Evolutionary conservation across 2,113 vertebrate species (phyloP).

Genomic region (Symphodus melops): DNA sequence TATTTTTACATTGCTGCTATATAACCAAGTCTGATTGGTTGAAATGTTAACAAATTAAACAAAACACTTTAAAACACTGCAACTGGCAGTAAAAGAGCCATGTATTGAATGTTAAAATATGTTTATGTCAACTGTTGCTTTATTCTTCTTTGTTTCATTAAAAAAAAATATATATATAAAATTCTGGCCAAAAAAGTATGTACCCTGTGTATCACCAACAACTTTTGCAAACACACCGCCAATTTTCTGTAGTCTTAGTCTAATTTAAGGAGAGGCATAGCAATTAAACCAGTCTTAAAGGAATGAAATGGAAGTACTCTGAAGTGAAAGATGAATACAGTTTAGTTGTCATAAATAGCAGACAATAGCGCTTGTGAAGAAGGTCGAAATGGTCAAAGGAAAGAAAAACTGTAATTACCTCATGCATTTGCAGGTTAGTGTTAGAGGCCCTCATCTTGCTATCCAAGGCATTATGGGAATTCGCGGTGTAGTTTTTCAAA

Average conservation of each 20-base stretch:
- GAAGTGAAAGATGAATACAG: background rate
- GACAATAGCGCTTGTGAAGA: background rate
- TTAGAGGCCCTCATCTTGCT: conserved; percentile 84
- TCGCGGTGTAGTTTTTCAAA: conserved; percentile 91
- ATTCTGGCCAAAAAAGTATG: too few species aligned
- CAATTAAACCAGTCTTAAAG: background rate
- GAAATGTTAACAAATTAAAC: background rate
- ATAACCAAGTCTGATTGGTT: background rate
- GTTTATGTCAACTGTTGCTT: background rate
- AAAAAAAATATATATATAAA: too few species aligned
- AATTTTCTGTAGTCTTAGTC: background rate
- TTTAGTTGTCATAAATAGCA: background rate
- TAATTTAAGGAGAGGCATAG: background rate
- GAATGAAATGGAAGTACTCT: background rate
- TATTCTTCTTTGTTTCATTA: background rate
- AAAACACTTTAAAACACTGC: background rate
- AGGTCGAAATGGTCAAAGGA: background rate
- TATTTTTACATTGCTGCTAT: background rate
- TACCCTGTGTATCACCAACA: too few species aligned
- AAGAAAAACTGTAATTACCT: conserved; percentile 79
- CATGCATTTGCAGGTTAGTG: conserved; percentile 89
- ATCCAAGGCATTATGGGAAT: conserved; percentile 80
- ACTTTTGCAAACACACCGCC: too few species aligned
- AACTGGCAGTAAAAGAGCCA: too few species aligned
- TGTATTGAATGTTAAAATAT: too few species aligned